These are phyloP conservation scores for Cottoperca gobio DNA, from an alignment of 2,797 vertebrate genomes.

Conservation along the genomic window DNA sequence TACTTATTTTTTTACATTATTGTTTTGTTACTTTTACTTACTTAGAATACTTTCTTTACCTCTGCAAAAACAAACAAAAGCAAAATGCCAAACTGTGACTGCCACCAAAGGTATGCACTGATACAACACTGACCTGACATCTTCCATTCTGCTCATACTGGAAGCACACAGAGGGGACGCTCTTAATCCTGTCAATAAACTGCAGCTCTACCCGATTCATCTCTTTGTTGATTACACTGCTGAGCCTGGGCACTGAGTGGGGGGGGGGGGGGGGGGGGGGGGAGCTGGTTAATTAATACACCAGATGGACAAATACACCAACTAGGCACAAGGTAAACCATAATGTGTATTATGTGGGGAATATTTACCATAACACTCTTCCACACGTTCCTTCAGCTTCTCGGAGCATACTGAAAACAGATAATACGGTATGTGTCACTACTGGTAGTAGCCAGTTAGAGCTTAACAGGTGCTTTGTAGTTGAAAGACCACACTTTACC, in stretches of 20 bases:
- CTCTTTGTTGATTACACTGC: conserved; percentile 1
- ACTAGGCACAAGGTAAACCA: background rate
- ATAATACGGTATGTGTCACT: conserved; percentile 6
- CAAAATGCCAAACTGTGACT: background rate
- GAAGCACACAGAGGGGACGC: conserved; percentile 65
- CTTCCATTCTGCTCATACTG: conserved; percentile 70
- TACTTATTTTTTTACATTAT: background rate
- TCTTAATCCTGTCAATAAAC: conserved; percentile 17
- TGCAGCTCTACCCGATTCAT: conserved; percentile 64
- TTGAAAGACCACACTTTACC: conserved; percentile 47
- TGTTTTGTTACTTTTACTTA: background rate
- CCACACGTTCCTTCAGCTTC: conserved; percentile 19
- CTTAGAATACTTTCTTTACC: background rate
- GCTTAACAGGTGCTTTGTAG: background rate
- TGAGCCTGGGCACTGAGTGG: conserved; percentile 74
- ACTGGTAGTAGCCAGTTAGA: background rate
- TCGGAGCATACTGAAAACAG: conserved; percentile 69
- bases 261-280: too few species aligned
- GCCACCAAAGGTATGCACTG: background rate
- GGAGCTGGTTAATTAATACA: background rate
- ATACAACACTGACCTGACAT: conserved; percentile 65
- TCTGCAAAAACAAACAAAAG: conserved; percentile 2
- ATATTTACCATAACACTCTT: conserved; percentile 71
- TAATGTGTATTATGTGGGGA: background rate
- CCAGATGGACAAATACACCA: background rate